Evolutionary conservation across 2,888 invertebrate species (phyloP), one percentile per base, ranked within the genome.

Genomic region (Brachylomia viminalis): DNA sequence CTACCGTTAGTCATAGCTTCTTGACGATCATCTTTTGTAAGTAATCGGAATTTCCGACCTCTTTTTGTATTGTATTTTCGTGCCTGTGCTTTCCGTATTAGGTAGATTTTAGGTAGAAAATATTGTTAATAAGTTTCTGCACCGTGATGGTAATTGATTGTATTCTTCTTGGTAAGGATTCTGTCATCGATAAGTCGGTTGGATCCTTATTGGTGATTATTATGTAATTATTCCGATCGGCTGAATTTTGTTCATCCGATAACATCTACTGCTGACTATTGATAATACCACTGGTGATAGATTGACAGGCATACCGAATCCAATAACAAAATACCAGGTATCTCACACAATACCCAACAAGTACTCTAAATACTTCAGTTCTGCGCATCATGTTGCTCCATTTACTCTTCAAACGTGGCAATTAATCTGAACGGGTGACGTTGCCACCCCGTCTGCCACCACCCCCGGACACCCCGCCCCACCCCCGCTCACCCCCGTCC

Each of bases 341-440:
- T 65, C 52, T 68, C n/a, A 59, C 33, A 75, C 70, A 79, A 73
- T 71, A 74, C 54, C 62, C 49, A 59, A 38, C 49, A 49, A 73
- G 61, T 61, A 91, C 89, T 89, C 87, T 27, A 67, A 52, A 67
- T 67, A 73, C 74, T 56, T 45, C 91, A 91, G 92, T 94, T 94
- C 91, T 89, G 90, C 92, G 87, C 95, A 94, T 95, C 94, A 93
- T 92, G 92, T 92, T 92, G 89, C 91, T 86, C 86, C 88, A 87
- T 88, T 87, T 87, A 86, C 89, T 92, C 93, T 95, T 94, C 93
- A 92, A 94, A 92, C 94, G 92, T 90, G 90, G 95, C 95, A 96
- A 96, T 96, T 96, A 96, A 96, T 96, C 95, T 91, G 91, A 89
- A 89, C 89, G 95, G 94, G 95, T 94, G 95, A 95, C 95, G 95